A percentile compares a stretch with the other conserved stretches of the same genome.
phyloP scores from a whole-genome alignment of 2,113 vertebrate genomes.

The Nycticryphes semicollaris region DNA sequence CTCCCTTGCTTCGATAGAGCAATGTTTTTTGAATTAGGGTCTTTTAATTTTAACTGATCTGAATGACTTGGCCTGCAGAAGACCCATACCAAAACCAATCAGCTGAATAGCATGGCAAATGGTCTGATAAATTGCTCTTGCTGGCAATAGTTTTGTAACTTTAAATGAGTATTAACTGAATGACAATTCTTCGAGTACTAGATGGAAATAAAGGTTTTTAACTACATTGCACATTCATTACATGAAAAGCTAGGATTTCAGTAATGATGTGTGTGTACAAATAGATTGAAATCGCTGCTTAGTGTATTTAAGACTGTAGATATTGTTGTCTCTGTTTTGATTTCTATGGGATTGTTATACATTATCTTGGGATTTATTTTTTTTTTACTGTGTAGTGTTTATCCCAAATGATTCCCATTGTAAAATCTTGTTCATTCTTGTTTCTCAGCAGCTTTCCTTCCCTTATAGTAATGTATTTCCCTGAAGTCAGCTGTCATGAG shows the following conservation, averaged over 20 bases:
- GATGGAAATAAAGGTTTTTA: constrained; percentile 40
- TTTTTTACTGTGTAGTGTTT: constrained; percentile 10
- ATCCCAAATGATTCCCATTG: neutral
- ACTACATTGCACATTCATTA: neutral
- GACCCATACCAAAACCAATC: constrained; percentile 6
- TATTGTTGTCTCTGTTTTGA: neutral
- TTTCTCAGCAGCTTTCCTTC: constrained; percentile 5
- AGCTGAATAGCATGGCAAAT: neutral
- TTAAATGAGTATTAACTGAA: constrained; percentile 48
- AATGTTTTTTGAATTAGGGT: neutral
- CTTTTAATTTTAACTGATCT: neutral
- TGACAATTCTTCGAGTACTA: constrained; percentile 33
- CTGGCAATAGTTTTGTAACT: constrained; percentile 34
- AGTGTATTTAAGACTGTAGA: neutral
- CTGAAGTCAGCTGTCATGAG: neutral
- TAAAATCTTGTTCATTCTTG: neutral
- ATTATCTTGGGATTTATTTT: neutral
- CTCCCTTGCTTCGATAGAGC: neutral
- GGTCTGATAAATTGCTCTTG: constrained; percentile 49
- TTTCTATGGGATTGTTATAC: neutral
- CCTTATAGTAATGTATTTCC: neutral
- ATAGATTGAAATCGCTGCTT: constrained; percentile 15
- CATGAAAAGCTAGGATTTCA: neutral
- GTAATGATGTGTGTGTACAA: neutral
- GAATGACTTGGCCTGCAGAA: neutral